A percentile compares a stretch with the other conserved stretches of the same genome.
Evolutionary conservation across 92 coral and sea anemone genomes (phyloP).

Genomic region (Epizoanthus rinbou): DNA sequence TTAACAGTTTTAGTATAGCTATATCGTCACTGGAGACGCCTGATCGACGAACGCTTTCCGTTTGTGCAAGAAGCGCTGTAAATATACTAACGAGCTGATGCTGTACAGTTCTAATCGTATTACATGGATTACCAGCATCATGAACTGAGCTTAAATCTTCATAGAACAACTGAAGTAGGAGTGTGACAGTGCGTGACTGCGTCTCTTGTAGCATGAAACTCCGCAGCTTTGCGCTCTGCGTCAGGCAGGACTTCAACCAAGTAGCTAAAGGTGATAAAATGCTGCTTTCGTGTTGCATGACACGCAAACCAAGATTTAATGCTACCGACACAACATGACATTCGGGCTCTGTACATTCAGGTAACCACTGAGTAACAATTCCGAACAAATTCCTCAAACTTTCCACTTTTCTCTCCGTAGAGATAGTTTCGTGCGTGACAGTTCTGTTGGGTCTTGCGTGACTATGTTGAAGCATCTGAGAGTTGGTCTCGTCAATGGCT

Average conservation of each 20-base stretch:
- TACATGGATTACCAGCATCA: not conserved
- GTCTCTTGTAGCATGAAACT: not conserved
- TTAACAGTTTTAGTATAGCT: not conserved
- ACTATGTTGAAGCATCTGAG: not conserved
- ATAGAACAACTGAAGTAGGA: constrained; percentile 22
- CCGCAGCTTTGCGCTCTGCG: constrained; percentile 21
- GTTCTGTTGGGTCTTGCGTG: not conserved
- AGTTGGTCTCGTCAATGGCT: not conserved
- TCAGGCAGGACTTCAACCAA: constrained; percentile 19
- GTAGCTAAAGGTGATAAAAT: not conserved
- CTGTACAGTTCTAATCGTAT: not conserved
- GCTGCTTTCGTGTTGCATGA: not conserved
- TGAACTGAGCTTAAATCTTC: not conserved
- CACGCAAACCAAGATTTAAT: constrained; percentile 12
- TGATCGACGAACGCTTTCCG: constrained; percentile 4
- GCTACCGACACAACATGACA: constrained; percentile 3
- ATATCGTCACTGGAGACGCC: constrained; percentile 1
- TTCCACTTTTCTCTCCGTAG: not conserved
- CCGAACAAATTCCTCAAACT: constrained; percentile 24
- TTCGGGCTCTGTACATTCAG: not conserved
- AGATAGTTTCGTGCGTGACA: not conserved
- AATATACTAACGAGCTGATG: constrained; percentile 5
- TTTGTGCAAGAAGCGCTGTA: constrained; percentile 24
- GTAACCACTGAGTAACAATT: constrained; percentile 16
- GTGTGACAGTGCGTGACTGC: constrained; percentile 11